Evolutionary conservation across 2,113 vertebrate species (phyloP), one percentile per base, ranked within the genome.

Genomic region (Aptenodytes patagonicus): DNA sequence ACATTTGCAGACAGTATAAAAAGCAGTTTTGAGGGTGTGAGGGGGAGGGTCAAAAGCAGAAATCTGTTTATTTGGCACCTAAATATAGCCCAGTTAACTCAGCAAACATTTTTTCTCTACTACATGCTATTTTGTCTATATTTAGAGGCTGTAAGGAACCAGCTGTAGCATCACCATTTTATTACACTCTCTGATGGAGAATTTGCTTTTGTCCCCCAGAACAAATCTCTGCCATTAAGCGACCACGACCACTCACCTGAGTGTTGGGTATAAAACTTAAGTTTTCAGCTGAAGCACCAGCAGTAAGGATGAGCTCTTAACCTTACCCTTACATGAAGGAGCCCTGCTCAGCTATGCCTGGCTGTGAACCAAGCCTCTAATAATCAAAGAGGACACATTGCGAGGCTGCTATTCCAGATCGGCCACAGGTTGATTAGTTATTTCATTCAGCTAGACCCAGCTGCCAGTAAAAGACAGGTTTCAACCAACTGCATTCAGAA

Each of bases 111-210:
- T 96, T 87, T 80, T 64, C 95, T 83, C 87, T 81, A 89, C 92
- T 93, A 83, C 77, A 51, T 72, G 83, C 89, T 89, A 82, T 92
- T 97, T 80, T 70, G 61, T 80, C 87, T 89, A 89, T 42, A 61
- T 93, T 96, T 95, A 91, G 84, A 96, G 69, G 58, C 84, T 69
- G 83, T 47, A 76, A 77, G 89, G 71, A 89, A 68, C 66, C 95
- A 94, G 96, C 94, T 94, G 96, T 69, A 95, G 87, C 73, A 95
- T 91, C 94, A 95, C 70, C 83, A 95, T 62, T 62, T 91, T 77
- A 77, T 95, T 95, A 71, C 91, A 69, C 42, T 80, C 72, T 89
- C 82, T 90, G 79, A 93, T 54, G 36, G 42, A 46, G 71, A 95
- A 89, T 83, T 80, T 20, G 40, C 62, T 79, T 87, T 89, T 82